Evolutionary conservation across 2,113 vertebrate genomes (phyloP), one percentile per base, ranked within the genome.

Genomic region (Leptosomus discolor): DNA sequence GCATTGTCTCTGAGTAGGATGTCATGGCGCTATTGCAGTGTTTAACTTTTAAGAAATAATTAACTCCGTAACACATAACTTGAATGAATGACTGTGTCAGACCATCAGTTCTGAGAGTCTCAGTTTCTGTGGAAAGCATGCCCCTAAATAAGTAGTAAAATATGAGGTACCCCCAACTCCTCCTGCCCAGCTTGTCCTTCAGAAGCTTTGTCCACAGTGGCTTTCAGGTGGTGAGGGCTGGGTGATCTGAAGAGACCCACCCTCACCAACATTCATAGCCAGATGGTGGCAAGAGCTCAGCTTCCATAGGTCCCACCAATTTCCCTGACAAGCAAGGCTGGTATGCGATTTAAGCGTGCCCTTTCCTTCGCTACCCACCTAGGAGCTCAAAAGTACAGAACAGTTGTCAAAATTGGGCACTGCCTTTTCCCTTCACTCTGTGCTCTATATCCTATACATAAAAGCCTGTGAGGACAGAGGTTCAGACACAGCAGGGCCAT

Each of bases 261-360:
- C n/a, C 74, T 79, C 50, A 69, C 14, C 53, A 83, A 5, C 32
- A 83, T 21, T 24, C 45, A 39, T 2, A 83, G 54, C n/a, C 58
- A 94, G 67, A 41, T 27, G 58, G 37, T 76, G 29, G 8, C 2
- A 29, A 58, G n/a, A 56, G 8, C 46, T 79, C 67, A 54, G 57
- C 39, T 84, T 32, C 69, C 26, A 57, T 5, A 76, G 9, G 32
- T 58, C 21, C n/a, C 51, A 76, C 30, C 39, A 46, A 15, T 57
- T 57, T 63, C 67, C 57, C n/a, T 32, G n/a, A 12, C 12, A 78
- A 58, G 29, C 46, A 84, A 90, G 58, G 56, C 43, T 46, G 23
- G 34, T 41, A 8, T 6, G 15, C 0, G 1, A 17, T 48, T 76
- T 50, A 70, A 73, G 19, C 0, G 0, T 46, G 51, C 23, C 18